Base-by-base conservation (phyloP, 2,888 invertebrate species). In the Orchesellides sinensis region DNA sequence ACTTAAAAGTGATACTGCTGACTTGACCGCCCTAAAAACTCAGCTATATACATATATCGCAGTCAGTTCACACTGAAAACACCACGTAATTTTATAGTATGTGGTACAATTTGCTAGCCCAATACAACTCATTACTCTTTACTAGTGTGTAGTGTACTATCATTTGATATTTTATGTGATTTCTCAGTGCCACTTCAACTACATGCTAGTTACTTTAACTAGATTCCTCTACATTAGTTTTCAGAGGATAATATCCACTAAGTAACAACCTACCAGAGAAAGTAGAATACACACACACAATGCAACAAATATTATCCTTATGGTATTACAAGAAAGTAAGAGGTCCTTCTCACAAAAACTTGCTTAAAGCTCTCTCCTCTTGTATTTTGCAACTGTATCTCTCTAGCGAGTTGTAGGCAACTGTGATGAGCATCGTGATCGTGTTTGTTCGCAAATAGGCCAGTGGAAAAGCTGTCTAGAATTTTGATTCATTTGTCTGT, bases 81-180 rank as follows among this genome's bases (percentile, higher is more conserved):
- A 23, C 19, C 8, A n/a, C n/a, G n/a, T n/a, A n/a, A n/a, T n/a
- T n/a, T n/a, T n/a, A n/a, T n/a, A 49, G 19, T 49, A 6, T 17
- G 17, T 49, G 49, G 54, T 54, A 25, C 54, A 54, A 54, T 54
- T 54, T 54, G 23, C 8, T 25, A 54, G 25, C 54, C 25, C 23
- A 25, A 54, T 54, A 40, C 40, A n/a, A n/a, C 40, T 40, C 4
- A 5, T 52, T 19, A 45, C 25, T 65, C 52, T 65, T 74, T 52
- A 61, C 35, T n/a, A 63, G 52, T 63, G 54, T 79, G 70, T n/a
- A n/a, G n/a, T n/a, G 49, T 63, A 40, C 65, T 54, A 79, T 79
- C 70, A 79, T 79, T 79, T 79, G 79, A 79, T 79, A 54, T 56
- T 79, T 79, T 79, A 72, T 79, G 79, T 72, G 79, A 79, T 79